Conservation (phyloP, 1,140 invertebrate genomes). For the Anagrus nilaparvatae region DNA sequence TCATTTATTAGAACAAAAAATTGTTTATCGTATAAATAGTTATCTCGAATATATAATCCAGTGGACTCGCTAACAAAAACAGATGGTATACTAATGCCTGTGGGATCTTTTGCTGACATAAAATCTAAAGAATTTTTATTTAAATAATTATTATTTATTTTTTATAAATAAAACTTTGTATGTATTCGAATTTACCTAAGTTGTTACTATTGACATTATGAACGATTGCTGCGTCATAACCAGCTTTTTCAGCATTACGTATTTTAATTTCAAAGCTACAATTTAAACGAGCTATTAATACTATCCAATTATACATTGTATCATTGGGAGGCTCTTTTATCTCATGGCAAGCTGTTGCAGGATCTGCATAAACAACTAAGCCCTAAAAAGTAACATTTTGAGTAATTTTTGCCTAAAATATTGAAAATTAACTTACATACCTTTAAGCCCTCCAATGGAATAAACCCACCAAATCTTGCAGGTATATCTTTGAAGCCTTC, state of each 20-base stretch:
- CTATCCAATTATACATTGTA: conserved; percentile 57
- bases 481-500: conserved; percentile 59
- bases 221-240: conserved; percentile 73
- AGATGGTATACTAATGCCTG: conserved; percentile 60
- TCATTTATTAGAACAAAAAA: conserved; percentile 71
- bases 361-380: conserved; percentile 55
- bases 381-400: conserved; percentile 46
- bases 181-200: conserved; percentile 55
- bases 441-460: conserved; percentile 46
- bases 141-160: too few relatives aligned
- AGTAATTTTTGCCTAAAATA: neutral
- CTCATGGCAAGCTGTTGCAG: conserved; percentile 53
- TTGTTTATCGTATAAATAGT: conserved; percentile 47
- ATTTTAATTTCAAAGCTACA: conserved; percentile 80
- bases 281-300: conserved; percentile 61
- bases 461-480: conserved; percentile 51
- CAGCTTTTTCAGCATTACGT: conserved; percentile 66
- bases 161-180: too few relatives aligned
- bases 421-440: conserved; percentile 26
- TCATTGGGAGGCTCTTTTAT: conserved; percentile 46
- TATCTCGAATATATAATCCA: conserved; percentile 49
- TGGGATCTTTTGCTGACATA: conserved; percentile 55
- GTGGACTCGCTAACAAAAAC: conserved; percentile 67
- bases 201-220: conserved; percentile 74
- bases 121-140: conserved; percentile 50